Evolutionary conservation across 1,140 invertebrate species (phyloP), one percentile per base, ranked within the genome.

Genomic region (Condylostylus longicornis): DNA sequence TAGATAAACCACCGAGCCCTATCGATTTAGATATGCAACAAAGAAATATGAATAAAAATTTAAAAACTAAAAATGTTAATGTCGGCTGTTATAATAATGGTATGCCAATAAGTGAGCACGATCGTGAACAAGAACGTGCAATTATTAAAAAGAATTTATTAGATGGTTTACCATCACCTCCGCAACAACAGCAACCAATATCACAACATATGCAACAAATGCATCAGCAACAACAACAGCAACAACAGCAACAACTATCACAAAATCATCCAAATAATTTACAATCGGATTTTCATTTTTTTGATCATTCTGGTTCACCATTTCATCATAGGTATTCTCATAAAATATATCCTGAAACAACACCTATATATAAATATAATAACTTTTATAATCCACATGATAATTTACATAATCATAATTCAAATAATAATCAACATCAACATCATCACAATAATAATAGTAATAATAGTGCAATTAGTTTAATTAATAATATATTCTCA

Each of bases 401-500:
- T 12, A 48, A 45, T 14, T 51, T 58, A 20, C 48, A 54, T 19
- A 55, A 53, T 12, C 53, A 58, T 25, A 54, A 58, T 34, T 52
- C 54, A 6, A 45, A 49, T 14, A 42, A 50, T 6, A 47, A 47
- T 39, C 48, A 49, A 5, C 51, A 54, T 18, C 51, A 54, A 22
- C 34, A 52, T 4, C 51, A 54, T 18, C 51, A 54, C 20, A 37
- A 52, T 4, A 50, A 50, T 8, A 52, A 47, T 1, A 48, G 54
- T 12, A 57, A 50, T 10, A 50, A 58, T 27, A 50, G 49, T n/a
- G 51, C 58, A 1, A 30, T 60, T 5, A 61, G 54, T 39, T 42
- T 64, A 30, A 63, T 64, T 38, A 65, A 64, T 39, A 61, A 62
- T 40, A 64, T 62, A 22, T 64, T 62, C 43, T 59, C 60, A 36